phyloP scores from a whole-genome alignment of 1,140 invertebrate genomes.

The Apis mellifera region DNA sequence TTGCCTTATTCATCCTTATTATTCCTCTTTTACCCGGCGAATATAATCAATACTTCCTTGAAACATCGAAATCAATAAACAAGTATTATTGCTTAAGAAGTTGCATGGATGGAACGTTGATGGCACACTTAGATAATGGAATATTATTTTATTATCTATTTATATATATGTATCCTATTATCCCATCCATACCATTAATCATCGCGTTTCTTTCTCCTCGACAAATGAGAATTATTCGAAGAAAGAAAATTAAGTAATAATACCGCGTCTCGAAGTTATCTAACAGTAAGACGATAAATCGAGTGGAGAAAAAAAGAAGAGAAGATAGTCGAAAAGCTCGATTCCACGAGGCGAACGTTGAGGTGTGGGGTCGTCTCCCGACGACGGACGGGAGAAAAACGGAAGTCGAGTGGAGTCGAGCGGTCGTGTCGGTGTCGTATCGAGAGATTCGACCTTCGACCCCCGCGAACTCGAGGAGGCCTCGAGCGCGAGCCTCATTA shows the following conservation, averaged over 20 bases:
- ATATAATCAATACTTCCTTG: not conserved
- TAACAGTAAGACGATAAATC: too few species aligned
- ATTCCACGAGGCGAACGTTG: not conserved
- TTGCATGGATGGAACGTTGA: too few species aligned
- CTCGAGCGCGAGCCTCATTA: slow-evolving; percentile 43
- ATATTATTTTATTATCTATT: too few species aligned
- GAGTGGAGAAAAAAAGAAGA: too few species aligned
- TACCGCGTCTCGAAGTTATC: too few species aligned
- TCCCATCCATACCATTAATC: too few species aligned
- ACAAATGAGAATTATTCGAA: too few species aligned
- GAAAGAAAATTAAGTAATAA: too few species aligned
- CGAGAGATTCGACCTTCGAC: slow-evolving; percentile 38
- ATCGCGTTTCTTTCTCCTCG: too few species aligned
- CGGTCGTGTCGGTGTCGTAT: slow-evolving; percentile 35
- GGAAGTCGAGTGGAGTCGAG: slow-evolving; percentile 18
- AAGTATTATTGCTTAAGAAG: not conserved
- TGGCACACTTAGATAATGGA: too few species aligned
- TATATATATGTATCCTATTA: too few species aligned
- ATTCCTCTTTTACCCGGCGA: not conserved
- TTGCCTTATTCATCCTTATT: not conserved
- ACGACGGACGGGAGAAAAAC: slow-evolving; percentile 23
- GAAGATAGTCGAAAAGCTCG: not conserved
- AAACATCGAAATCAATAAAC: not conserved
- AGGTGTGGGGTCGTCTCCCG: too few species aligned
- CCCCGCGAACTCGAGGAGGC: slow-evolving; percentile 36